Evolutionary conservation across 64 coral and sea anemone species (phyloP).

Genomic region (Stichodactyla helianthus): DNA sequence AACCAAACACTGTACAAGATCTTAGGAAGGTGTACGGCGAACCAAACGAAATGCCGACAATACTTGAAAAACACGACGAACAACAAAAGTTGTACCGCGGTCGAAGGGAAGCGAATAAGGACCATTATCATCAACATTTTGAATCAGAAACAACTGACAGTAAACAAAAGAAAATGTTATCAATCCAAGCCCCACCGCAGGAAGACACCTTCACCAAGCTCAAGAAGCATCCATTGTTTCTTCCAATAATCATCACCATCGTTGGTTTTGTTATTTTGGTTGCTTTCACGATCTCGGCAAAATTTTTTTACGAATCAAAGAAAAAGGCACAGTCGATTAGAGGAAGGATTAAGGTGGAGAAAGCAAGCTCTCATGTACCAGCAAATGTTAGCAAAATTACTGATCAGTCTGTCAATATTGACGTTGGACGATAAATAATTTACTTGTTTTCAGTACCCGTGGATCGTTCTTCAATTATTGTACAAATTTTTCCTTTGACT

Average conservation of each 20-base stretch:
- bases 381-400: background rate
- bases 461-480: too few relatives aligned
- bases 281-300: background rate
- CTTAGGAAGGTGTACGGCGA: too few relatives aligned
- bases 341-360: background rate
- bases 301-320: background rate
- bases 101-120: background rate
- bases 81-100: background rate
- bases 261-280: slow-evolving; percentile 11
- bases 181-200: background rate
- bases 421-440: background rate
- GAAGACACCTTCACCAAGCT: background rate
- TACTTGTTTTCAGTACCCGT: background rate
- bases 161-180: background rate
- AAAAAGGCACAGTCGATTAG: background rate
- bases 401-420: background rate
- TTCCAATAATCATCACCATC: slow-evolving; percentile 3
- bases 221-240: background rate
- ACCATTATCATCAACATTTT: background rate
- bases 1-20: background rate
- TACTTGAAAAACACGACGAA: background rate
- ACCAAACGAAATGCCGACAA: background rate
- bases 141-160: background rate
- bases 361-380: background rate
- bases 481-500: too few relatives aligned